Base-by-base conservation (phyloP, 2,888 invertebrate genomes). In the Phortica okadai region DNA sequence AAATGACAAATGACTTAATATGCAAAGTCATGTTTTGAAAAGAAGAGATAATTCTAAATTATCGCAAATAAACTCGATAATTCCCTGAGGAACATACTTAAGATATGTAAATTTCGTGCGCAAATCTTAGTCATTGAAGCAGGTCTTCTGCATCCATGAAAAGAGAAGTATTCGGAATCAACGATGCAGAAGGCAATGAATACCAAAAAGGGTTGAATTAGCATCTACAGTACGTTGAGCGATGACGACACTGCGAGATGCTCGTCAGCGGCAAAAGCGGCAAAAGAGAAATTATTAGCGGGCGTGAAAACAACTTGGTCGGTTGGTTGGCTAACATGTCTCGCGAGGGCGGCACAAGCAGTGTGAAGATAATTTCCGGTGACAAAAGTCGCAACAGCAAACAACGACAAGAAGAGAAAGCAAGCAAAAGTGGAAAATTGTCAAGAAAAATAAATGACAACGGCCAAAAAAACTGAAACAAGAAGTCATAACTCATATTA, bases 171-270 rank as follows among this genome's bases (percentile, higher is more conserved):
- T 25, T 62, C 62, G 10, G 10, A 62, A 62, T 81, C 81, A 83
- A 79, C 82, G 83, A 86, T 85, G 80, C 84, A 82, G 82, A 86
- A 89, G 87, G 88, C 90, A 88, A 90, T 90, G 90, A 90, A 90
- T 90, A 89, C 86, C 88, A 89, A 90, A 88, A 90, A 90, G 89
- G 89, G 89, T 90, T 90, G 87, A 90, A 90, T 90, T 90, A 88
- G 89, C 90, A 90, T 90, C 89, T 89, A 87, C 85, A 85, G 85
- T 88, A 84, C 83, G 82, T 88, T 88, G 87, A 88, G 87, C 85
- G 88, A 87, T 88, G 89, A 41, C 56, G 70, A 44, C 54, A 14
- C 41, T 54, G 33, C 33, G n/a, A 56, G 70, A 33, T 33, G n/a
- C 25, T 56, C n/a, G 21, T 50, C 21, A 69, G 25, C 45, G 50